Evolutionary conservation across 1,140 invertebrate species (phyloP), one percentile per base, ranked within the genome.

Genomic region (Meloidogyne hapla): DNA sequence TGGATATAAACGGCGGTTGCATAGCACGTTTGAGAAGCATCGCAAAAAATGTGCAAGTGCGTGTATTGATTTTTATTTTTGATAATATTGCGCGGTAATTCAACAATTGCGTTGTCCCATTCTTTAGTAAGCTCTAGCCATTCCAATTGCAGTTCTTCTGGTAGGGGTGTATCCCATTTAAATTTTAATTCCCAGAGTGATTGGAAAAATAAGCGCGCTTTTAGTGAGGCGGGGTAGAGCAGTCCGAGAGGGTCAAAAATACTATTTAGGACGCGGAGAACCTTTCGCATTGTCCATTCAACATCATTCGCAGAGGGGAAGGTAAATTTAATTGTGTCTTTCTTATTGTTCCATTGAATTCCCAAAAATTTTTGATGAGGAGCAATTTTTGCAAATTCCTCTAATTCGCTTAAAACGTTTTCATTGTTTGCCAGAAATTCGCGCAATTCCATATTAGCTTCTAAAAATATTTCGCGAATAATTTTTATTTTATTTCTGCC

Each of bases 381-480:
- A 0, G 26, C 69, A 18, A 25, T 77, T 76, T 38, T 75, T 2
- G 23, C 23, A 0, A 12, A 18, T 26, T 75, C 25, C 12, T 75
- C 73, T 21, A 75, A 21, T 23, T 42, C 74, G 10, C 18, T 23
- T 4, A 76, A 13, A 13, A 77, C 72, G 2, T 28, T 65, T 25
- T 42, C 70, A 0, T 76, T 21, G 25, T 75, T 75, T 1, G 72
- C 72, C 1, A 77, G 26, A 42, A 75, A 75, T 65, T 75, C 74
- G 9, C 74, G 72, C 5, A 75, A 26, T 13, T 75, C 21, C 28
- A 75, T 65, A 56, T 62, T 21, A 0, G 74, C 74, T 4, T 77
- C 23, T n/a, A 13, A 2, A 13, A 75, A 77, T 2, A 65, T 75
- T 42, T 75, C 73, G 21, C 40, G 23, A 21, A 77, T 13, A 10